A percentile compares a stretch with the other conserved stretches of the same genome.
These are phyloP conservation scores for Pantherophis alleghaniensis DNA, from an alignment of 2,797 vertebrate species.

Conservation along the genomic window DNA sequence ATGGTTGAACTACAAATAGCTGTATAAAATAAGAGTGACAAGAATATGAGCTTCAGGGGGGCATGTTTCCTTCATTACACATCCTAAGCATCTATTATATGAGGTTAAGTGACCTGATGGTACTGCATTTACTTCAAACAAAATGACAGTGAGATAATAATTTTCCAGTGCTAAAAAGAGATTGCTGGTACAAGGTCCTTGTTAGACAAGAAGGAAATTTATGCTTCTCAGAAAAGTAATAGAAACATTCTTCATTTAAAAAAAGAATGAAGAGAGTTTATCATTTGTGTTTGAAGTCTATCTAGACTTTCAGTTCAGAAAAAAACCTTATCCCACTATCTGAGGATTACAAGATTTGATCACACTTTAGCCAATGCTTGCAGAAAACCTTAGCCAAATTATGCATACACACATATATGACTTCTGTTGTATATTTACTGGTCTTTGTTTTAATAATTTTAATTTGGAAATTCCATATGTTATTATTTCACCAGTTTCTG, in stretches of 20 bases:
- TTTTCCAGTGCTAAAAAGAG: slow-evolving; percentile 53
- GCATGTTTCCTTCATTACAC: slow-evolving; percentile 35
- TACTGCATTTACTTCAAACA: slow-evolving; percentile 43
- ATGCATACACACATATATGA: not conserved
- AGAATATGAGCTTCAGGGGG: slow-evolving; percentile 30
- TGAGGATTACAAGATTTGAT: not conserved
- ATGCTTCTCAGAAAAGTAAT: not conserved
- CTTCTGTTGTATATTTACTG: not conserved
- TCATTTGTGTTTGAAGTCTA: not conserved
- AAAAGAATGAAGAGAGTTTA: not conserved
- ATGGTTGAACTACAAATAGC: slow-evolving; percentile 40
- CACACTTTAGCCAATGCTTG: not conserved
- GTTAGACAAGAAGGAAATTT: slow-evolving; percentile 21
- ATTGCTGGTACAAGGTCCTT: slow-evolving; percentile 3
- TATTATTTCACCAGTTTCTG: not conserved
- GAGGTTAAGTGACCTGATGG: slow-evolving; percentile 48
- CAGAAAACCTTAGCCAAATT: not conserved
- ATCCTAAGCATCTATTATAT: slow-evolving; percentile 38
- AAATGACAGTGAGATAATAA: slow-evolving; percentile 43
- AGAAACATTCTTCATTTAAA: not conserved
- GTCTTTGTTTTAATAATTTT: not conserved
- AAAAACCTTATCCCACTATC: not conserved
- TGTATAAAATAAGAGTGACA: slow-evolving; percentile 32
- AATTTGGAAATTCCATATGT: not conserved
- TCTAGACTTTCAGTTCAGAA: not conserved